Conservation (phyloP, 1,140 invertebrate genomes). For the Aradophagus sp. region DNA sequence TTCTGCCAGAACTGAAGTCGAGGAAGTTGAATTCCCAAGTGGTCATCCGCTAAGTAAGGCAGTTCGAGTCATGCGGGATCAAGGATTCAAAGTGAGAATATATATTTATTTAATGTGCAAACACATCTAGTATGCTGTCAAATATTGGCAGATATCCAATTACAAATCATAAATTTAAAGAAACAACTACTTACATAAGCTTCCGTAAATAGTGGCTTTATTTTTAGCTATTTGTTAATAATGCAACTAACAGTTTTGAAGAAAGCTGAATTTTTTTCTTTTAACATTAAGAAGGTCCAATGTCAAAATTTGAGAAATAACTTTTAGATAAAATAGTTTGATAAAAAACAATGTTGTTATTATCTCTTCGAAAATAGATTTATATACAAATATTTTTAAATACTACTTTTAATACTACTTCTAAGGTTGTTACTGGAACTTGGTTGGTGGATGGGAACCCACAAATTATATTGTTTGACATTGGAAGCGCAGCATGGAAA, state of each 20-base stretch:
- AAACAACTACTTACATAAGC: slow-evolving; percentile 46
- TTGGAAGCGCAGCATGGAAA: slow-evolving; percentile 97
- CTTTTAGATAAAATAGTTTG: no score
- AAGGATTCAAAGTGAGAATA: slow-evolving; percentile 89
- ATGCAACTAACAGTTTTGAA: slow-evolving; percentile 1
- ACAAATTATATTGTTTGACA: slow-evolving; percentile 97
- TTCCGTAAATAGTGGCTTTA: slow-evolving; percentile 30
- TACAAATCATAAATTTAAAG: slow-evolving; percentile 20
- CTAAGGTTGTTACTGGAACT: slow-evolving; percentile 90
- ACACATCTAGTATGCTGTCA: no score
- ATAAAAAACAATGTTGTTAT: no score
- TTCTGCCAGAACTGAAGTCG: slow-evolving; percentile 95
- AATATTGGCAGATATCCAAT: slow-evolving; percentile 41
- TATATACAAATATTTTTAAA: no score
- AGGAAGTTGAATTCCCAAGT: slow-evolving; percentile 90
- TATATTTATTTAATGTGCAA: slow-evolving; percentile 23
- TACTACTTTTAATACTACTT: no score
- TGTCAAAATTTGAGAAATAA: no score
- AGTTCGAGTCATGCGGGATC: slow-evolving; percentile 86
- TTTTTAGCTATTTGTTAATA: slow-evolving; percentile 19
- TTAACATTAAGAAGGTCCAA: no score
- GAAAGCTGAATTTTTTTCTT: no score
- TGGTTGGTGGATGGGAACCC: slow-evolving; percentile 99
- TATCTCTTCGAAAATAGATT: no score
- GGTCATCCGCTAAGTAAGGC: slow-evolving; percentile 86